A percentile compares a stretch with the other conserved stretches of the same genome.
These are phyloP conservation scores for Sardinella longiceps DNA, from an alignment of 2,797 vertebrate species.

Conservation along the genomic window DNA sequence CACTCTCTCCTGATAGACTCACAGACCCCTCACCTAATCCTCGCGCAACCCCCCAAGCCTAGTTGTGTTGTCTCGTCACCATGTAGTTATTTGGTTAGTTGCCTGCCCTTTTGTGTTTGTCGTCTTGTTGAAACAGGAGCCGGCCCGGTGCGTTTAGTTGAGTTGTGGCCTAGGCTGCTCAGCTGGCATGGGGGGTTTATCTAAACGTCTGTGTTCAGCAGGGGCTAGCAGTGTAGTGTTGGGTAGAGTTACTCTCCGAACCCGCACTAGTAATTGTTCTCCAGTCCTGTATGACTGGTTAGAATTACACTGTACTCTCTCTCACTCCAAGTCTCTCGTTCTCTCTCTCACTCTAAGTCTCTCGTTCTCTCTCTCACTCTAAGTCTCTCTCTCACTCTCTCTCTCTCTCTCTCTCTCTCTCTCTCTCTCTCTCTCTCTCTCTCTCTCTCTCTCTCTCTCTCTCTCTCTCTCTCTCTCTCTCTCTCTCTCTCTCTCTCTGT, in stretches of 20 bases:
- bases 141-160: neutral
- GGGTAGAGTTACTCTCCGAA: slow-evolving; percentile 90
- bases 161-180: neutral
- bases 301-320: slow-evolving; percentile 82
- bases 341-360: slow-evolving; percentile 30
- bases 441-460: too few species aligned
- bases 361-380: too few species aligned
- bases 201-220: slow-evolving; percentile 79
- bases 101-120: slow-evolving; percentile 15
- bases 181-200: slow-evolving; percentile 22
- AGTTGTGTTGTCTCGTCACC: slow-evolving; percentile 35
- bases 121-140: slow-evolving; percentile 21
- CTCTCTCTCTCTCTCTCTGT: slow-evolving; percentile 69
- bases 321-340: too few species aligned
- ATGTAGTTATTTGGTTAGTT: slow-evolving; percentile 52
- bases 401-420: slow-evolving; percentile 61
- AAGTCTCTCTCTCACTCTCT: too few species aligned
- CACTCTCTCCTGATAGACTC: neutral
- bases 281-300: slow-evolving; percentile 90
- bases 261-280: slow-evolving; percentile 82
- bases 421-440: slow-evolving; percentile 53
- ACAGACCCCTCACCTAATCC: neutral
- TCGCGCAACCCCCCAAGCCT: neutral
- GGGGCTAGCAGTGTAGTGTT: slow-evolving; percentile 74
- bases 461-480: neutral